Evolutionary conservation across 2,113 vertebrate genomes (phyloP).

Genomic region (Piaya cayana): DNA sequence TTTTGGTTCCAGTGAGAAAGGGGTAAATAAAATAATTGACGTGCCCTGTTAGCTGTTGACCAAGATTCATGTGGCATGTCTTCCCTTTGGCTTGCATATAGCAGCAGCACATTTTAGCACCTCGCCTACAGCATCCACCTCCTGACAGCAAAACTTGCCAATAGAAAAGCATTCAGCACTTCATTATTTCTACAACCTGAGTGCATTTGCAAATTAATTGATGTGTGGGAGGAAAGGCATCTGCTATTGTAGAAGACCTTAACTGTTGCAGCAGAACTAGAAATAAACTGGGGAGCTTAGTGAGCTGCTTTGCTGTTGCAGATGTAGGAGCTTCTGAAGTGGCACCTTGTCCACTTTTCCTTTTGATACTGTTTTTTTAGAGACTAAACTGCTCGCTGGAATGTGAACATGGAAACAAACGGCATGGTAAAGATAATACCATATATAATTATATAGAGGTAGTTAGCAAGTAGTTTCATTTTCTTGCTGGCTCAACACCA

Average conservation of each 20-base stretch:
- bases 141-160: constrained; percentile 59
- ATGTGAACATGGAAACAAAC: not conserved
- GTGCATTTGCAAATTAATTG: constrained; percentile 83
- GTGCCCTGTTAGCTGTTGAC: constrained; percentile 7
- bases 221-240: constrained; percentile 80
- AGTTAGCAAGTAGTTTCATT: not conserved
- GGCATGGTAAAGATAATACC: not conserved
- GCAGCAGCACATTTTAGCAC: constrained; percentile 31
- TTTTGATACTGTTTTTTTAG: not conserved
- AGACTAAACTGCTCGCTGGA: not conserved
- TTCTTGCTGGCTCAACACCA: constrained; percentile 60
- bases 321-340: not conserved
- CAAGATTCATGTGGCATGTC: not conserved
- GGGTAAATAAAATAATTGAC: not conserved
- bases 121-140: constrained; percentile 69
- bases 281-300: constrained; percentile 63
- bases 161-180: constrained; percentile 61
- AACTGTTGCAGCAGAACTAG: constrained; percentile 59
- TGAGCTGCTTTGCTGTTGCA: constrained; percentile 44
- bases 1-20: not conserved
- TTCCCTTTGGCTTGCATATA: not conserved
- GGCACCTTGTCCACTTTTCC: not conserved
- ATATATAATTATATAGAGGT: not conserved
- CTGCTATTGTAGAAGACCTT: constrained; percentile 78
- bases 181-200: constrained; percentile 82